Conservation (phyloP, 2,888 invertebrate species). For the Pemphredon lugubris region DNA sequence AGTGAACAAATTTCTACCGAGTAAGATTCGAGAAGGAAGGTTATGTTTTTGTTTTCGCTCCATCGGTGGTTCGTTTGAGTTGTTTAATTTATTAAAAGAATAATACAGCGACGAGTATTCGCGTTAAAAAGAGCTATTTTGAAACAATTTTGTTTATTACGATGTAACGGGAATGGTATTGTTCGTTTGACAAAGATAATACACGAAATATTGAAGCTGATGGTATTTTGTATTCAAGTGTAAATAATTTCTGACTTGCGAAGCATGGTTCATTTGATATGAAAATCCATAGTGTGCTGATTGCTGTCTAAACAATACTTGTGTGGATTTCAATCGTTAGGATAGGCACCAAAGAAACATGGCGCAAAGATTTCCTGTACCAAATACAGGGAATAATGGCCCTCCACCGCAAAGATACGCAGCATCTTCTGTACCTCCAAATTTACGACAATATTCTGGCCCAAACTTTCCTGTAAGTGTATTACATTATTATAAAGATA, state of each 20-base stretch:
- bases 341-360: slow-evolving; percentile 72
- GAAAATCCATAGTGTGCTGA: not conserved
- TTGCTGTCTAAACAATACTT: not conserved
- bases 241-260: not conserved
- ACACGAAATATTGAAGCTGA: no score
- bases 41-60: slow-evolving; percentile 49
- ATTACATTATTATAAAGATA: no score
- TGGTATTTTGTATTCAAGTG: no score
- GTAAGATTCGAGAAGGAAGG: slow-evolving; percentile 7
- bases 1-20: not conserved
- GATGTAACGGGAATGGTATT: no score
- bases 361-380: slow-evolving; percentile 84
- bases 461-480: slow-evolving; percentile 90
- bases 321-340: slow-evolving; percentile 16
- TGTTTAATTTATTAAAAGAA: not conserved
- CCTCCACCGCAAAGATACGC: slow-evolving; percentile 84
- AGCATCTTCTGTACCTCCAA: slow-evolving; percentile 84
- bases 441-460: slow-evolving; percentile 86
- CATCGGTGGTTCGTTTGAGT: not conserved
- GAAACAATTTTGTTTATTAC: no score
- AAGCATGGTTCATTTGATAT: not conserved
- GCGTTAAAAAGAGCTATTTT: no score
- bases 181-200: no score
- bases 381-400: slow-evolving; percentile 82
- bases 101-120: not conserved